phyloP scores from a whole-genome alignment of 2,888 invertebrate genomes.

The Erynnis tages region DNA sequence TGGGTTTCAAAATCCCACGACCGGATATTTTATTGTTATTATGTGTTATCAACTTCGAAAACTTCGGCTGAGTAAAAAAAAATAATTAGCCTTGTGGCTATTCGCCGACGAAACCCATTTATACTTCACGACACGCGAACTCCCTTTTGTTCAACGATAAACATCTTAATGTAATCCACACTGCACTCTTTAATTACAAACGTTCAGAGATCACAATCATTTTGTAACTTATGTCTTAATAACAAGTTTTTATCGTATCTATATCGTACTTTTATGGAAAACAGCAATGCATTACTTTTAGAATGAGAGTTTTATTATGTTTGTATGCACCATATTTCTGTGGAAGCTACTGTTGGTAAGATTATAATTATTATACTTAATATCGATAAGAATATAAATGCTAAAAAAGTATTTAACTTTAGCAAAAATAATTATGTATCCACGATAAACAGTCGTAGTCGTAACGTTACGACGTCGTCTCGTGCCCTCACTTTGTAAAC shows the following conservation, averaged over 20 bases:
- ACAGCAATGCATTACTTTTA: too few species aligned
- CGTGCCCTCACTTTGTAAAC: conserved; percentile 22
- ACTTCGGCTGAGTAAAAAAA: conserved; percentile 57
- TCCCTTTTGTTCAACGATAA: neutral
- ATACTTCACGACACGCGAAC: conserved; percentile 28
- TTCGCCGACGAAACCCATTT: conserved; percentile 38
- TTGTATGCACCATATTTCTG: too few species aligned
- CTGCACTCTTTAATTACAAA: conserved; percentile 15
- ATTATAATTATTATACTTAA: too few species aligned
- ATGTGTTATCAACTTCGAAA: conserved; percentile 63
- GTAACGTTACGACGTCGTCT: conserved; percentile 33
- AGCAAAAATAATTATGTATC: too few species aligned
- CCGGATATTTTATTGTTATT: conserved; percentile 55
- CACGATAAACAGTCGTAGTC: too few species aligned
- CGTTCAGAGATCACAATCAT: conserved; percentile 11
- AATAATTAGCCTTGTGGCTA: conserved; percentile 53
- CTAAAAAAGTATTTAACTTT: too few species aligned
- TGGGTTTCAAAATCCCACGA: conserved; percentile 42
- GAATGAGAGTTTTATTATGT: too few species aligned
- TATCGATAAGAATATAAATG: too few species aligned
- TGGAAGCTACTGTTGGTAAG: too few species aligned
- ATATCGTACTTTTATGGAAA: neutral
- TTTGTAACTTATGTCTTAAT: conserved; percentile 20
- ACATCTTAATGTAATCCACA: conserved; percentile 21
- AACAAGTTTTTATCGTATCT: conserved; percentile 6